Base-by-base conservation (phyloP, 2,113 vertebrate species). In the Zapus hudsonius region DNA sequence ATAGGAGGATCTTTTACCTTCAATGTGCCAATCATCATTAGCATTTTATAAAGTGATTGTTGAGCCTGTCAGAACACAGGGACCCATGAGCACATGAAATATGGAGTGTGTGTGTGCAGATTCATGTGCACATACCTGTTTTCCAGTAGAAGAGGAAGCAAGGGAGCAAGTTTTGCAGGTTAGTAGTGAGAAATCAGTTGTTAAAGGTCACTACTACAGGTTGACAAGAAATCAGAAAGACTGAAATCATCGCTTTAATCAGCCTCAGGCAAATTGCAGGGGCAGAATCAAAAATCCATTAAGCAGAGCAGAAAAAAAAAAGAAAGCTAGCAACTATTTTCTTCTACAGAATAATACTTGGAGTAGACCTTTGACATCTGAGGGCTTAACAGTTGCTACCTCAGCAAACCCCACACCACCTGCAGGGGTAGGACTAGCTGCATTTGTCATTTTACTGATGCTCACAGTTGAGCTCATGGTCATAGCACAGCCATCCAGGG, bases 191-290 rank as follows among this genome's bases (percentile, higher is more conserved):
- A 91, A 93, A 55, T 78, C 76, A 76, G 72, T 78, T 89, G 92
- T 96, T 84, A 96, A 95, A 95, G 95, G 95, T 96, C 89, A 96
- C 23, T 89, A 69, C 38, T 52, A 67, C 67, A 90, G 36, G 87
- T 81, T 90, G 89, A 84, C 78, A 93, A 82, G 93, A 91, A 93
- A 91, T 95, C 55, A 44, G 81, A 93, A 94, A 91, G 89, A 84
- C 80, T 81, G 67, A 95, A 87, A 78, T 78, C 89, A 87, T 44
- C 87, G 75, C 84, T 94, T 84, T 78, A 91, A 96, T 84, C 63
- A 87, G 84, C 91, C 89, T 94, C 63, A 40, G 81, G 95, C 80
- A 96, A 91, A 94, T 2, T 70, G n/a, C 91, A 84, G 87, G 63
- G 59, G 36, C 81, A 94, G 92, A 96, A 55, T 86, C 57, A 89